These are phyloP conservation scores for Volucella zonaria DNA, from an alignment of 2,888 invertebrate species.

Conservation along the genomic window DNA sequence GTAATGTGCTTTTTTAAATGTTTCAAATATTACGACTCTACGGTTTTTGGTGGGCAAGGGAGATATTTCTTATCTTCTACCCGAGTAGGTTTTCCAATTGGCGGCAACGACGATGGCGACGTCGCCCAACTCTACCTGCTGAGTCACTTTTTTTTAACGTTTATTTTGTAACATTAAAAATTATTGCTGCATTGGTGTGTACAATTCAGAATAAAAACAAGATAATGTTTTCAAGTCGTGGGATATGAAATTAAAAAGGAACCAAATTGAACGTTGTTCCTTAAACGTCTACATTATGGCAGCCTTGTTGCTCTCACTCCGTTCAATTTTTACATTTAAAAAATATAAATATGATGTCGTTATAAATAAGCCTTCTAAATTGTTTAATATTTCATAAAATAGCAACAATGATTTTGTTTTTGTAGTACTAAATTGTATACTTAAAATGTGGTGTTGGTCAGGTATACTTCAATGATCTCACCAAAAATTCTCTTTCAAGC, in stretches of 20 bases:
- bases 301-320: not conserved
- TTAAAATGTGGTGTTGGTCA: too few species aligned
- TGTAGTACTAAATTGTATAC: too few species aligned
- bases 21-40: slow-evolving; percentile 61
- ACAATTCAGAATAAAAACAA: slow-evolving; percentile 9
- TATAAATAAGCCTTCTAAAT: too few species aligned
- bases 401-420: too few species aligned
- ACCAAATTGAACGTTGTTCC: not conserved
- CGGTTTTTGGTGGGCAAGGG: slow-evolving; percentile 33
- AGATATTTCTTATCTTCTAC: slow-evolving; percentile 57
- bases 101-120: slow-evolving; percentile 25
- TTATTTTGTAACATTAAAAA: slow-evolving; percentile 52
- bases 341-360: too few species aligned
- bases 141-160: slow-evolving; percentile 25
- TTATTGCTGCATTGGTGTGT: slow-evolving; percentile 50
- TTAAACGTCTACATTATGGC: not conserved
- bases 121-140: slow-evolving; percentile 28
- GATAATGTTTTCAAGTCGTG: not conserved
- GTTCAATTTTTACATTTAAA: too few species aligned
- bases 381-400: too few species aligned
- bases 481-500: too few species aligned
- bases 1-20: slow-evolving; percentile 62
- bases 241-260: slow-evolving; percentile 24
- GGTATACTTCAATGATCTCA: too few species aligned
- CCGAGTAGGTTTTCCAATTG: slow-evolving; percentile 58